Evolutionary conservation across 37 sponge, comb jelly and placozoan species (phyloP).

Genomic region (Aplysina aerophoba): DNA sequence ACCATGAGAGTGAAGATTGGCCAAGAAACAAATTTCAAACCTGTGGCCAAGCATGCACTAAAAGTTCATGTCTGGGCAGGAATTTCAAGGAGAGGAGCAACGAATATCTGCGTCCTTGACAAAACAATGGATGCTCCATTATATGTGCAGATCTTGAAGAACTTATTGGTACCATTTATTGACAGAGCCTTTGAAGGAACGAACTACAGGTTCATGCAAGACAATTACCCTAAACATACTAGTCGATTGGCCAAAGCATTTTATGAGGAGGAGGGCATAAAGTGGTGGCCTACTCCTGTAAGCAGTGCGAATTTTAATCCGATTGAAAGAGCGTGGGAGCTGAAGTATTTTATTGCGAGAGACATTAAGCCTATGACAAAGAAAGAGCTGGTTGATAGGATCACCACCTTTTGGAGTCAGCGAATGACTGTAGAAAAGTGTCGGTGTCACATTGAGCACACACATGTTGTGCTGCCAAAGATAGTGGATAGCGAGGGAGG

Average conservation of each 20-base stretch:
- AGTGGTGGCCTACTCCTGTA: constrained; percentile 27
- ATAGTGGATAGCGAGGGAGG: constrained; percentile 8
- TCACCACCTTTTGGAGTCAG: not conserved
- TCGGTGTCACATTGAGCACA: not conserved
- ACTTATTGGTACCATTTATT: constrained; percentile 21
- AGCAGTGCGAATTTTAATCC: not conserved
- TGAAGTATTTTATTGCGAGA: not conserved
- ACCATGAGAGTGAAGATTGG: constrained; percentile 18
- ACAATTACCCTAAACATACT: constrained; percentile 20
- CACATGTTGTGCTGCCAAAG: constrained; percentile 21
- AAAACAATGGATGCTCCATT: constrained; percentile 19
- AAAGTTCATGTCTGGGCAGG: constrained; percentile 27
- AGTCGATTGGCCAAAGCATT: not conserved
- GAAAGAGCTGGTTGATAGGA: constrained; percentile 5
- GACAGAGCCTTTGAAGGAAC: not conserved
- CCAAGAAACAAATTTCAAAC: not conserved
- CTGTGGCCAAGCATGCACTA: constrained; percentile 13
- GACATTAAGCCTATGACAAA: not conserved
- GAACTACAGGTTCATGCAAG: constrained; percentile 5
- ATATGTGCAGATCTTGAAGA: not conserved
- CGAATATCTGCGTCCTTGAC: not conserved
- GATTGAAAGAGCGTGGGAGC: constrained; percentile 1
- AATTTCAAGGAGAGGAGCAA: constrained; percentile 6
- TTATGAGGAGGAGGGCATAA: constrained; percentile 9
- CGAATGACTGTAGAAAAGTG: constrained; percentile 6